These are phyloP conservation scores for Girardia tigrina DNA, from an alignment of 2,888 invertebrate species.

Conservation along the genomic window DNA sequence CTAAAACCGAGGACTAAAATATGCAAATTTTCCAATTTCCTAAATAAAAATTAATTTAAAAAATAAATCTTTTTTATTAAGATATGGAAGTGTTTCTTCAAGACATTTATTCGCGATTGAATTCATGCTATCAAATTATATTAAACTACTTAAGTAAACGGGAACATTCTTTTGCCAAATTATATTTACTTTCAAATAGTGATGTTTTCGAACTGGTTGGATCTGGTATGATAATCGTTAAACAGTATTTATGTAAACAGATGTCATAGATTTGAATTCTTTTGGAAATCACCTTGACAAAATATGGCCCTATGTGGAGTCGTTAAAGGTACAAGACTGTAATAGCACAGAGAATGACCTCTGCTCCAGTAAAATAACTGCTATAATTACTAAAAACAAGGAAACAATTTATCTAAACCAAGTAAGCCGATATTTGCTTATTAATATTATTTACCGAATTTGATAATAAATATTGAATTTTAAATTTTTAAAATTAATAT, in stretches of 20 bases:
- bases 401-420: not conserved
- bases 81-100: constrained; percentile 46
- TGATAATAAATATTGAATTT: too few species aligned
- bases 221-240: not conserved
- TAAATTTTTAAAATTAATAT: too few species aligned
- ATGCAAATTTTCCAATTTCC: too few species aligned
- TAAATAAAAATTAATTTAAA: not conserved
- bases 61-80: constrained; percentile 38
- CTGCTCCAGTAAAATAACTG: not conserved
- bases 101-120: constrained; percentile 43
- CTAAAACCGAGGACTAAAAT: too few species aligned
- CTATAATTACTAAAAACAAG: not conserved
- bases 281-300: not conserved
- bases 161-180: constrained; percentile 45
- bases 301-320: not conserved
- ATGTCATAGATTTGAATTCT: not conserved
- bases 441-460: too few species aligned
- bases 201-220: constrained; percentile 48
- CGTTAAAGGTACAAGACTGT: not conserved
- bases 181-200: constrained; percentile 48
- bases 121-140: constrained; percentile 43
- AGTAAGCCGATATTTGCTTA: too few species aligned
- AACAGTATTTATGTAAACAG: not conserved
- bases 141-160: constrained; percentile 44
- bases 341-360: not conserved